Conservation (phyloP, 2,888 invertebrate species). For the Drosophila meridionalis region DNA sequence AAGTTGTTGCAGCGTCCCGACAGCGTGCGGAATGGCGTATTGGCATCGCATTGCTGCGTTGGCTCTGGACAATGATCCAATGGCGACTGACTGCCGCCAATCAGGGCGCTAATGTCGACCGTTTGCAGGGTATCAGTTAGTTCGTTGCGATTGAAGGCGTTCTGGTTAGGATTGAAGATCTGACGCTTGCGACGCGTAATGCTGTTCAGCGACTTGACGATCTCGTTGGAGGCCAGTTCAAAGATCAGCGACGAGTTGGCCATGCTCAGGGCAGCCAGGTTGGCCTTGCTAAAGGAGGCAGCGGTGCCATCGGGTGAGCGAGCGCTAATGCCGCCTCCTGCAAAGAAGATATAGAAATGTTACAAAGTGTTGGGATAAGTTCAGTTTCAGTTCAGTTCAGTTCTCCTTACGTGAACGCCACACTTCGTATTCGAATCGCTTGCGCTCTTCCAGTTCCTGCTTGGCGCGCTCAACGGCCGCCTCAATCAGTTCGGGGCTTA, state of each 20-base stretch:
- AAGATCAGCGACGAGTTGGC: slow-evolving; percentile 94
- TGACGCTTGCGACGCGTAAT: slow-evolving; percentile 89
- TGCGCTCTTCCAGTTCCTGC: slow-evolving; percentile 90
- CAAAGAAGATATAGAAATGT: slow-evolving; percentile 49
- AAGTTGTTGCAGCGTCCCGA: slow-evolving; percentile 96
- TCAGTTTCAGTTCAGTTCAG: too few species aligned
- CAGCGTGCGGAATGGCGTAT: slow-evolving; percentile 88
- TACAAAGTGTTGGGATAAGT: not conserved
- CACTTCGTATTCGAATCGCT: slow-evolving; percentile 92
- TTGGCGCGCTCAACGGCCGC: slow-evolving; percentile 93
- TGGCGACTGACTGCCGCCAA: slow-evolving; percentile 80
- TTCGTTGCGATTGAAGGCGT: slow-evolving; percentile 87
- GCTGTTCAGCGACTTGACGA: slow-evolving; percentile 88
- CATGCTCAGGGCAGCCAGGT: slow-evolving; percentile 91
- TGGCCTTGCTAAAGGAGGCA: slow-evolving; percentile 96
- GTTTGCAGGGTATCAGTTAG: slow-evolving; percentile 92
- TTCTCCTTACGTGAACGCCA: slow-evolving; percentile 89
- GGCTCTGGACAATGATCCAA: slow-evolving; percentile 89
- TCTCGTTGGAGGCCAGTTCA: slow-evolving; percentile 94
- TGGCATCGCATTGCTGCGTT: slow-evolving; percentile 89
- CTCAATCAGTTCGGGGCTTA: slow-evolving; percentile 90
- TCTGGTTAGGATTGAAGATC: slow-evolving; percentile 88
- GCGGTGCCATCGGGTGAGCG: slow-evolving; percentile 94
- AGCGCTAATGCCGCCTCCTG: slow-evolving; percentile 93
- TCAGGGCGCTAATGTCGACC: slow-evolving; percentile 90